Evolutionary conservation across 2,797 vertebrate species (phyloP).

Genomic region (Numenius phaeopus): DNA sequence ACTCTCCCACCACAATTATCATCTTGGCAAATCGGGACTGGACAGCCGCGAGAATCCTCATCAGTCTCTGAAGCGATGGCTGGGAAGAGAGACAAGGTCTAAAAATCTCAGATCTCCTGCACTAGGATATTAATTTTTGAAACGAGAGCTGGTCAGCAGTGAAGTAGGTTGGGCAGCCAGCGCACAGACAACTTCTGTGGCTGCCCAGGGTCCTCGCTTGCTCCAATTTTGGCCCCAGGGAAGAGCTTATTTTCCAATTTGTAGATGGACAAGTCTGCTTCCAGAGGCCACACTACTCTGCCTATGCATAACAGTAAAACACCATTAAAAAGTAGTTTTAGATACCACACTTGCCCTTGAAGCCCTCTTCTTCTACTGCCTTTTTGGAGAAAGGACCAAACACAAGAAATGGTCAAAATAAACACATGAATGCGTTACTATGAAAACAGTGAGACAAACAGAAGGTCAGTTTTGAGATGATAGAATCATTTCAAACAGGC

Average conservation of each 20-base stretch:
- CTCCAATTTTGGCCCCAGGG: neutral
- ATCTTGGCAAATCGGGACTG: neutral
- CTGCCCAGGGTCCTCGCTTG: neutral
- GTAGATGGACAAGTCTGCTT: neutral
- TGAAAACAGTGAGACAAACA: constrained; percentile 3
- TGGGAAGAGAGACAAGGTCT: neutral
- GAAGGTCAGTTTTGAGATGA: constrained; percentile 4
- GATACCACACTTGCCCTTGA: neutral
- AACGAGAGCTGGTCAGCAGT: neutral
- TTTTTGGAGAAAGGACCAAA: neutral
- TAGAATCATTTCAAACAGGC: neutral
- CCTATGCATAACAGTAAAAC: neutral
- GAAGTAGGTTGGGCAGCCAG: neutral
- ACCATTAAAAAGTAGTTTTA: neutral
- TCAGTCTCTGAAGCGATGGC: neutral
- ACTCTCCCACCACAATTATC: constrained; percentile 28
- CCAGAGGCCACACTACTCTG: neutral
- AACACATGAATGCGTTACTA: neutral
- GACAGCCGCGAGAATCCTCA: neutral
- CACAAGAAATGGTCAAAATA: neutral
- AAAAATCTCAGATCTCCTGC: neutral
- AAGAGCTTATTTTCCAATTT: neutral
- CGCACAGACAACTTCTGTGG: neutral
- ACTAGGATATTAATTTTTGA: neutral
- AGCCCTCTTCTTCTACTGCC: neutral